Base-by-base conservation (phyloP, 2,113 vertebrate species). In the Caracal caracal region DNA sequence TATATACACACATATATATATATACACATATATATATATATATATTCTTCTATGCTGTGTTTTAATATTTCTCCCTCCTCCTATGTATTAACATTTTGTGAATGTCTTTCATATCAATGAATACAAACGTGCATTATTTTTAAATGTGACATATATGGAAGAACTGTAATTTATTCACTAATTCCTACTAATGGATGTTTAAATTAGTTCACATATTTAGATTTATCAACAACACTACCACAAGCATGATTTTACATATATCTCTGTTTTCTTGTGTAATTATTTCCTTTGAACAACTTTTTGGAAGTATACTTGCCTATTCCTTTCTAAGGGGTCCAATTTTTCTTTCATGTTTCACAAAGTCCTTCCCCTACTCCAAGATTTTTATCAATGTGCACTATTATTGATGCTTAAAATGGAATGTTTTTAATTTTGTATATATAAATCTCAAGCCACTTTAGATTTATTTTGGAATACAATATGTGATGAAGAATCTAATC, bases 141-240 rank as follows among this genome's bases (percentile, higher is more conserved):
- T 6, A 33, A 65, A 93, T 76, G 35, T 33, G 47, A 51, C 19
- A 49, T 85, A 28, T 37, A 78, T 35, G 49, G 35, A 82, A 84
- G 6, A 82, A n/a, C n/a, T 6, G 24, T 93, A 35, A 83, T 93
- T 79, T 61, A 30, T 13, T 53, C 4, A 37, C 87, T 49, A 43
- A 76, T 80, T 84, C 26, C 22, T 91, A 79, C 76, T 47, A 65
- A 79, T 61, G 15, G 10, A 16, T 66, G 17, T 88, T 84, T 80
- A 84, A 79, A 43, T 59, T 86, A 93, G 68, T 49, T 88, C 35
- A 91, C 40, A 56, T 80, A 61, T 43, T 94, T 66, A 89, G 78
- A 51, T 79, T 71, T 79, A 84, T 26, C 86, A n/a, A 5, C 30
- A 49, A 22, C 2, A 19, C 11, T 80, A 16, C 16, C 22, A 20